Evolutionary conservation across 2,797 vertebrate species (phyloP), one percentile per base, ranked within the genome.

Genomic region (Poecilia picta): DNA sequence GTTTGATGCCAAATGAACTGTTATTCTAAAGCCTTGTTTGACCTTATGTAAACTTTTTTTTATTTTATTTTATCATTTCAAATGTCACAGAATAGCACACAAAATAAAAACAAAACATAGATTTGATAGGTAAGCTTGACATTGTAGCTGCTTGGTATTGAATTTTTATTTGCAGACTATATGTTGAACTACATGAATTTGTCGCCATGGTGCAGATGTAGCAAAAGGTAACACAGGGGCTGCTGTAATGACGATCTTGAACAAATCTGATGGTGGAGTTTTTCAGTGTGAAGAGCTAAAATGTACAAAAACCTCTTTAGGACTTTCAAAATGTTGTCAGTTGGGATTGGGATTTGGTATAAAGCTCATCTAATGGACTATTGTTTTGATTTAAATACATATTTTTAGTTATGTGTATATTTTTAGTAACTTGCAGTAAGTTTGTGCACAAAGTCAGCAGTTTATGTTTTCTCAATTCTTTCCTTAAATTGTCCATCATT

Each of bases 401-500:
- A 39, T 83, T 71, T 83, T 79, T 81, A 79, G 83, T 86, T 87
- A 41, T 87, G 64, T 25, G 31, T 80, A 74, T 77, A 55, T 55
- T 83, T 83, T 83, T 31, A 73, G 79, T 16, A 53, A 57, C 33
- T 74, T 72, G 64, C n/a, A 57, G 74, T 43, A 51, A 76, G 74
- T 25, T 75, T 87, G 43, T 81, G 66, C 79, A 77, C 73, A 75
- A 81, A 82, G 46, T 74, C 73, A 82, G 70, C 43, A n/a, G 23
- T 43, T 83, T 59, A 76, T 70, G 47, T 75, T 77, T 86, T 46
- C 43, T 66, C 74, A 51, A 45, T 73, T 15, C n/a, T 74, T 72
- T 36, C 78, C 36, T 87, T 76, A 46, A 12, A 76, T 85, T 75
- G 86, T 86, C 82, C 3, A 80, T 87, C 78, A 77, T 89, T 68